phyloP scores from a whole-genome alignment of 2,888 invertebrate species.

The Drosophila koepferae region DNA sequence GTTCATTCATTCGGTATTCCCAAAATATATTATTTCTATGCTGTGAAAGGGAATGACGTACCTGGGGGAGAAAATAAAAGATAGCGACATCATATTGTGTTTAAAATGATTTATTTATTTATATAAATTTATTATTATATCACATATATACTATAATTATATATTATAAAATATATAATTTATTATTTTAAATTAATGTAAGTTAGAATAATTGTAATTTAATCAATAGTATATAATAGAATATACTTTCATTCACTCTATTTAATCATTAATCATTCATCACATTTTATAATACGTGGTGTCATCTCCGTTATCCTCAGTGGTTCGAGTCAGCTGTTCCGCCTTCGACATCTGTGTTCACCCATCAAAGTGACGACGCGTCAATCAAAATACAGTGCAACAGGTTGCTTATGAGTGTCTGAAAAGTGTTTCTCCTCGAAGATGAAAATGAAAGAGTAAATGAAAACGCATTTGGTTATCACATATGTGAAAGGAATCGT shows the following conservation, averaged over 20 bases:
- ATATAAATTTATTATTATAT: no score
- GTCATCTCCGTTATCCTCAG: neutral
- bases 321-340: conserved; percentile 35
- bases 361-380: neutral
- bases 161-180: no score
- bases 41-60: no score
- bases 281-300: neutral
- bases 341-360: conserved; percentile 4
- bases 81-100: no score
- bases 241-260: no score
- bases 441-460: neutral
- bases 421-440: conserved; percentile 10
- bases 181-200: no score
- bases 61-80: no score
- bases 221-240: neutral
- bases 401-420: conserved; percentile 32
- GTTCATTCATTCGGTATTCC: no score
- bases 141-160: no score
- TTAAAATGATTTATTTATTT: no score
- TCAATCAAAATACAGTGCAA: conserved; percentile 25
- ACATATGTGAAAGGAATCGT: neutral
- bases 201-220: neutral
- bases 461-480: conserved; percentile 2
- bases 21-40: no score
- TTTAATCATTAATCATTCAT: no score